Percentiles rank a stretch among this genome's conserved stretches.
Evolutionary conservation across 2,113 vertebrate genomes (phyloP).

Genomic region (Hippocampus zosterae): DNA sequence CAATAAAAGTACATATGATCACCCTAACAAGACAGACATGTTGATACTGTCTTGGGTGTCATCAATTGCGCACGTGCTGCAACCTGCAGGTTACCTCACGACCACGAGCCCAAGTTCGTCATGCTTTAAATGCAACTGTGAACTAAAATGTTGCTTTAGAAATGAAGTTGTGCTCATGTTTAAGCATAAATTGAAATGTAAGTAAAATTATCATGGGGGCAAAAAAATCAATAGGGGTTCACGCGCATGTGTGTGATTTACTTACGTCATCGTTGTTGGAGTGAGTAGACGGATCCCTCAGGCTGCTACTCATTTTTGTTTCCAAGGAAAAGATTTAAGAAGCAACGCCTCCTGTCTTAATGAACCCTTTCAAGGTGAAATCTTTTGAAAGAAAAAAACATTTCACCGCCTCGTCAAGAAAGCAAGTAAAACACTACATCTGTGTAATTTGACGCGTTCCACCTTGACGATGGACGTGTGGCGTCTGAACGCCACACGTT

Average conservation of each 20-base stretch:
- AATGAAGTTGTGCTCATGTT: not conserved
- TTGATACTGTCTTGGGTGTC: not conserved
- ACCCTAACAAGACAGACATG: not conserved
- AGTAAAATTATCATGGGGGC: not conserved
- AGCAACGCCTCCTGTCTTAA: not conserved
- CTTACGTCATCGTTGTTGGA: not conserved
- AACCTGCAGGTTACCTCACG: not conserved
- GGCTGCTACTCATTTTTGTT: not conserved
- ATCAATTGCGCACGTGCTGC: not conserved
- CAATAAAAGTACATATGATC: not conserved
- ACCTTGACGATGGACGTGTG: conserved; percentile 4
- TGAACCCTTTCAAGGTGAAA: not conserved
- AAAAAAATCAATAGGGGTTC: not conserved
- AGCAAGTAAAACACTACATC: not conserved
- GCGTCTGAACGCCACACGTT: not conserved
- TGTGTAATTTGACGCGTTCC: not conserved
- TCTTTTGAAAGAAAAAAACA: not conserved
- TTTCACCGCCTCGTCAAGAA: not conserved
- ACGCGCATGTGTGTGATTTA: not conserved
- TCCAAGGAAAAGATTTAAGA: not conserved
- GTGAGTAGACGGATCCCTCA: not conserved
- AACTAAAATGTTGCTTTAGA: not conserved
- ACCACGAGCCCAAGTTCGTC: not conserved
- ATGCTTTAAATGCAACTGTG: not conserved
- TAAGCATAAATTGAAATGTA: not conserved